Base-by-base conservation (phyloP, 2,113 vertebrate genomes). In the Siphamia tubifer region DNA sequence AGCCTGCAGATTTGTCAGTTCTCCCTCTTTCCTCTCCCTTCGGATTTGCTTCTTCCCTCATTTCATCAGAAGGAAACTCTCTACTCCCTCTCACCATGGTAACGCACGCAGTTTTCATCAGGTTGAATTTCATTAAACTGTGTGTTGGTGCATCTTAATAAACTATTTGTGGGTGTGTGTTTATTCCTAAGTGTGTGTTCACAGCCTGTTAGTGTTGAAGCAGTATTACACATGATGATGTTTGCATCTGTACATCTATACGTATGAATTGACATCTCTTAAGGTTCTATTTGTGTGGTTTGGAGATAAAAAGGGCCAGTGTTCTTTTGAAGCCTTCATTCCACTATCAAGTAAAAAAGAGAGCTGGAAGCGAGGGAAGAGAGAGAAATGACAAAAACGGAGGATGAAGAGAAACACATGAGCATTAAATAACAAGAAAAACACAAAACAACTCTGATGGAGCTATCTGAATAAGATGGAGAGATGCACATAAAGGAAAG, bases 291-390 rank as follows among this genome's bases (percentile, higher is more conserved):
- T 35, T 45, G 56, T 58, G 47, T 57, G 60, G 51, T 40, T 35
- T 8, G n/a, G 27, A 69, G 67, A 66, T 62, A 57, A 75, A 62
- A 77, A 51, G 49, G 49, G 43, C 65, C 52, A 57, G 38, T 38
- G 49, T 28, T 79, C 76, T 69, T 82, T 82, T 87, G 81, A 79
- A 82, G 78, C 68, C 38, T 21, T 39, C 51, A 54, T 67, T 69
- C 63, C 47, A 58, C 42, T 68, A 71, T 78, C 52, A 70, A 35
- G 45, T 56, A 23, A 34, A 42, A 35, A 36, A 74, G 44, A 45
- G 54, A 58, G 38, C 44, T 62, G 21, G 5, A 39, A 63, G 38
- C 4, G 36, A 65, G 11, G 56, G 39, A 64, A 34, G 34, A 32
- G 17, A 32, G 17, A 32, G 19, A 52, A 35, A 17, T 8, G 10